These are phyloP conservation scores for Zosterops hypoxanthus DNA, from an alignment of 2,113 vertebrate genomes.

Conservation along the genomic window DNA sequence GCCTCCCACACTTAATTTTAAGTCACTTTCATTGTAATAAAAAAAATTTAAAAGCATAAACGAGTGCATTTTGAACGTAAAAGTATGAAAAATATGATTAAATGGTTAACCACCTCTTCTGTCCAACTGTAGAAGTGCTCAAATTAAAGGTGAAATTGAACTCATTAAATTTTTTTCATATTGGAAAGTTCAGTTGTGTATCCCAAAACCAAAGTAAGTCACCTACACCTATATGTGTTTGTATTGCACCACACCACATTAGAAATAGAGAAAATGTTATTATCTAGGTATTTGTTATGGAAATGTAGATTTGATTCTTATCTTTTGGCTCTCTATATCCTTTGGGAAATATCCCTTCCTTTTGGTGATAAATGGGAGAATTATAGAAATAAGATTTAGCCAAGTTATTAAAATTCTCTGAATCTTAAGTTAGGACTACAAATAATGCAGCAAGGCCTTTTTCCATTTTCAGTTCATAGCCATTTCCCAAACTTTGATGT, in stretches of 20 bases:
- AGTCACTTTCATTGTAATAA: constrained; percentile 20
- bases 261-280: constrained; percentile 5
- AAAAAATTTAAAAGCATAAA: constrained; percentile 17
- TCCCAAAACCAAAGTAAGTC: constrained; percentile 25
- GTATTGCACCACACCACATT: background rate
- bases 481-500: background rate
- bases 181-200: constrained; percentile 33
- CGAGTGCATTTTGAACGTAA: background rate
- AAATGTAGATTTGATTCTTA: constrained; percentile 1
- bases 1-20: constrained; percentile 37
- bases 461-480: background rate
- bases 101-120: background rate
- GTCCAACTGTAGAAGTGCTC: background rate
- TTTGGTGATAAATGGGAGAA: background rate
- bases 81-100: background rate
- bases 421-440: background rate
- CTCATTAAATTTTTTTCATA: constrained; percentile 14
- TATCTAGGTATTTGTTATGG: background rate
- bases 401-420: background rate
- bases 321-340: background rate
- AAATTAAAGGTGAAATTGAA: constrained; percentile 43
- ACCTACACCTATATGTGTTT: constrained; percentile 48
- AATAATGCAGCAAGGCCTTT: background rate
- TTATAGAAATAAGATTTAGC: background rate
- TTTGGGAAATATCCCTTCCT: background rate